Percentiles rank a stretch among this genome's conserved stretches.
These are phyloP conservation scores for Oscheius sp. DNA, from an alignment of 2,888 invertebrate species.

Conservation along the genomic window DNA sequence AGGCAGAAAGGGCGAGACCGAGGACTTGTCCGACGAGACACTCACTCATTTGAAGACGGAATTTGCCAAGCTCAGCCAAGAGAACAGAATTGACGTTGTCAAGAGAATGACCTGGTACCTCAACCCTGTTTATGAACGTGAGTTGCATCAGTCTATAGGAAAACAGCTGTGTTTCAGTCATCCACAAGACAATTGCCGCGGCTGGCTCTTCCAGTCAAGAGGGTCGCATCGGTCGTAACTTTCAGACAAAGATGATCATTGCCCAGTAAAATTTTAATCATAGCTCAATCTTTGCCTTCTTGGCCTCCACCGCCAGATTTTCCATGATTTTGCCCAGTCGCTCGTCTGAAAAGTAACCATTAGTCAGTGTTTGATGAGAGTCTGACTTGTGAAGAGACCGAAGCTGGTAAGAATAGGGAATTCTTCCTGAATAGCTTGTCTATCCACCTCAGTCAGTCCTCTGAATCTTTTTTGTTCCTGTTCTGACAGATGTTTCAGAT, in stretches of 20 bases:
- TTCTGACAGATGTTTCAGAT: constrained; percentile 15
- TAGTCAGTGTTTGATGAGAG: background rate
- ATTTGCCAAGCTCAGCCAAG: background rate
- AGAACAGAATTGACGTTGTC: constrained; percentile 9
- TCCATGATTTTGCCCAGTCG: constrained; percentile 11
- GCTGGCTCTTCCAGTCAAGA: too few species aligned
- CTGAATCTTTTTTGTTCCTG: constrained; percentile 23
- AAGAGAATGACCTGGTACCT: constrained; percentile 15
- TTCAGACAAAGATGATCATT: too few species aligned
- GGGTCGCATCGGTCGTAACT: too few species aligned
- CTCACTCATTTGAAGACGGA: background rate
- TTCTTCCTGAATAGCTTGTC: constrained; percentile 9
- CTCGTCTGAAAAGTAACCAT: constrained; percentile 12
- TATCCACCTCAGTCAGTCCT: constrained; percentile 10
- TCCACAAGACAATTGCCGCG: too few species aligned
- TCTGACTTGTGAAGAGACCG: constrained; percentile 22
- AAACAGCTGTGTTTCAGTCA: too few species aligned
- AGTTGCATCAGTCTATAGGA: background rate
- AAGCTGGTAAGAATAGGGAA: constrained; percentile 23
- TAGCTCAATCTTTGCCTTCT: constrained; percentile 10
- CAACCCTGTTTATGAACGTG: constrained; percentile 6
- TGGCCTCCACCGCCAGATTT: constrained; percentile 6
- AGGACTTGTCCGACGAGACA: background rate
- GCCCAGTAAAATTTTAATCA: background rate
- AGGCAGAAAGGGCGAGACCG: background rate